Percentiles rank a stretch among this genome's conserved stretches.
phyloP scores from a whole-genome alignment of 1,140 invertebrate genomes.

The Anadara kagoshimensis region DNA sequence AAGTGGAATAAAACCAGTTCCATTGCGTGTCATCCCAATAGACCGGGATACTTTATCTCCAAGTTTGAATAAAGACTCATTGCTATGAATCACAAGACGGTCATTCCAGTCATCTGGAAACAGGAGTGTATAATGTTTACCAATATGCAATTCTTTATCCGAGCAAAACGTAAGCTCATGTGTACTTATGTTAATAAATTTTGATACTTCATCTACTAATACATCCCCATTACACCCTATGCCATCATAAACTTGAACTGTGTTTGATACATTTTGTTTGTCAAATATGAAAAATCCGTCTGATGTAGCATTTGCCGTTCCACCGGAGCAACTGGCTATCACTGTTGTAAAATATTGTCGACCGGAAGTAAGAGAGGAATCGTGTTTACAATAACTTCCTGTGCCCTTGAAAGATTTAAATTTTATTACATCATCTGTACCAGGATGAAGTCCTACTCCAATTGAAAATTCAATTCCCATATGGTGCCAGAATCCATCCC shows the following conservation, averaged over 20 bases:
- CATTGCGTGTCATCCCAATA: no score
- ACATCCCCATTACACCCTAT: background rate
- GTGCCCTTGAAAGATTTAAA: constrained; percentile 4
- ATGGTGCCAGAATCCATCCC: constrained; percentile 45
- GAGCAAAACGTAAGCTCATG: no score
- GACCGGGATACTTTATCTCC: no score
- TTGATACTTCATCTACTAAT: no score
- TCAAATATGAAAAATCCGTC: constrained; percentile 30
- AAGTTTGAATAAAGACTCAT: no score
- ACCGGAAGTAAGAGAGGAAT: background rate
- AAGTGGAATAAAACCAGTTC: no score
- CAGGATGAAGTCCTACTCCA: constrained; percentile 37
- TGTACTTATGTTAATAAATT: no score
- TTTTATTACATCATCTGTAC: constrained; percentile 21
- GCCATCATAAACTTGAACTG: constrained; percentile 8
- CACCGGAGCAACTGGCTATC: constrained; percentile 1
- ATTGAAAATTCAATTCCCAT: constrained; percentile 35
- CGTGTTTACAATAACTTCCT: background rate
- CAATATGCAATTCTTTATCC: no score
- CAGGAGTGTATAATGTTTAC: no score
- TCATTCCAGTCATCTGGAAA: no score
- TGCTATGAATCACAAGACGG: no score
- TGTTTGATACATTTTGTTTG: background rate
- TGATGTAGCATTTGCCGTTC: constrained; percentile 6
- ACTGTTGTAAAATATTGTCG: constrained; percentile 12